These are phyloP conservation scores for Cryptoblepharus egeriae DNA, from an alignment of 2,797 vertebrate species.

Conservation along the genomic window DNA sequence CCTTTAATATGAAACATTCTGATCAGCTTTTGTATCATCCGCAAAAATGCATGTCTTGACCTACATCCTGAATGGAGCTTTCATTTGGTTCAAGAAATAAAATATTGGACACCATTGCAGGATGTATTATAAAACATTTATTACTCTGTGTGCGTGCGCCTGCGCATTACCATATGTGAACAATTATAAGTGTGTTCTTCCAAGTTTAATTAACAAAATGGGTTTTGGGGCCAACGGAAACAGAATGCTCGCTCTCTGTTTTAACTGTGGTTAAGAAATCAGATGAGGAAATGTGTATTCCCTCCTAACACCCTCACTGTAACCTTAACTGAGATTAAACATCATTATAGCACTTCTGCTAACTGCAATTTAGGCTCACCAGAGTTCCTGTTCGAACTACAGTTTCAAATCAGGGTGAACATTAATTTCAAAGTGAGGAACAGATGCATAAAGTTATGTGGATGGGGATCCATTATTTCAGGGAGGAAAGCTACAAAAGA, in stretches of 20 bases:
- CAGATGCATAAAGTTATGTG: too few relatives aligned
- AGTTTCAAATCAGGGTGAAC: neutral
- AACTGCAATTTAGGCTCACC: too few relatives aligned
- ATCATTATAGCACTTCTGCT: neutral
- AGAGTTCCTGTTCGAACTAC: neutral
- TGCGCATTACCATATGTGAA: neutral
- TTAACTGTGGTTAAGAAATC: neutral
- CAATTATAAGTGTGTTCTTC: conserved; percentile 29
- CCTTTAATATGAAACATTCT: conserved; percentile 63
- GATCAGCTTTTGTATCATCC: conserved; percentile 59
- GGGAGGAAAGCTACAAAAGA: neutral
- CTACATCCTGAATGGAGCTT: conserved; percentile 29
- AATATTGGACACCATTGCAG: conserved; percentile 25
- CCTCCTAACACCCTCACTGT: neutral
- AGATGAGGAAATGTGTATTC: neutral
- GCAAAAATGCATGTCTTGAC: conserved; percentile 39
- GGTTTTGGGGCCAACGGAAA: neutral
- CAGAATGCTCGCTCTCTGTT: neutral
- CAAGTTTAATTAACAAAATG: neutral
- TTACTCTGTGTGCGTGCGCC: too few relatives aligned
- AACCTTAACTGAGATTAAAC: neutral
- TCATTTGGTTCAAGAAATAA: conserved; percentile 40
- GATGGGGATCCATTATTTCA: too few relatives aligned
- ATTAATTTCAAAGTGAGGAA: too few relatives aligned
- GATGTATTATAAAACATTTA: neutral